Base-by-base conservation (phyloP, 2,113 vertebrate species). In the Proterorhinus semilunaris region DNA sequence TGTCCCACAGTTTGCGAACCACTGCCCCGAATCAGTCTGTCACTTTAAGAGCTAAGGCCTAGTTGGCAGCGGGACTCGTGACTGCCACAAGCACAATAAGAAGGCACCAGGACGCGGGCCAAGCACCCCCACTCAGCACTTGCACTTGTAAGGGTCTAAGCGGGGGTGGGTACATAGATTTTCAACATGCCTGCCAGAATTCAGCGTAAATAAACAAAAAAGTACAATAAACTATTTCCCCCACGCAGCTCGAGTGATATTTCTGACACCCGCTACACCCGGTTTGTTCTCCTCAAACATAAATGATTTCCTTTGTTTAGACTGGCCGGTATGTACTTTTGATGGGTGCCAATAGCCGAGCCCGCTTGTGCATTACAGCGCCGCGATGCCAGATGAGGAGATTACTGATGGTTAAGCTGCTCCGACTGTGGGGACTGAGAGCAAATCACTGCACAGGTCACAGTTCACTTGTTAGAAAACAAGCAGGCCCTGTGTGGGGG, bases 181-280 rank as follows among this genome's bases (percentile, higher is more conserved):
- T 72, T 59, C 75, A 78, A 70, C 66, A 70, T 71, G 62, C 71
- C 67, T 77, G 78, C 81, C 82, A 87, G 78, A 83, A 78, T 81
- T 43, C 10, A 68, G 68, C 81, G 84, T 86, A 72, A 87, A 89
- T 82, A 86, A 88, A 82, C 83, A 87, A 90, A 81, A 81, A 52
- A 57, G 68, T 68, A 57, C 36, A 57, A 83, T 65, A 73, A 71
- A 75, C 82, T 81, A 87, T 83, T 80, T 80, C 79, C 74, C 72
- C 48, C 13, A 7, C 80, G 52, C 1, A 2, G 44, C 59, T 67
- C 64, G 65, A 79, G 85, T 74, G 7, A 84, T 75, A 84, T 77
- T 75, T 87, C 70, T 82, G 75, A 86, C 81, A 83, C 77, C 75
- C 81, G 76, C 76, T 88, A 59, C 70, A 71, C 80, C 77, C 73